Evolutionary conservation across 2,797 vertebrate genomes (phyloP).

Genomic region (Sebastes trivittatus): DNA sequence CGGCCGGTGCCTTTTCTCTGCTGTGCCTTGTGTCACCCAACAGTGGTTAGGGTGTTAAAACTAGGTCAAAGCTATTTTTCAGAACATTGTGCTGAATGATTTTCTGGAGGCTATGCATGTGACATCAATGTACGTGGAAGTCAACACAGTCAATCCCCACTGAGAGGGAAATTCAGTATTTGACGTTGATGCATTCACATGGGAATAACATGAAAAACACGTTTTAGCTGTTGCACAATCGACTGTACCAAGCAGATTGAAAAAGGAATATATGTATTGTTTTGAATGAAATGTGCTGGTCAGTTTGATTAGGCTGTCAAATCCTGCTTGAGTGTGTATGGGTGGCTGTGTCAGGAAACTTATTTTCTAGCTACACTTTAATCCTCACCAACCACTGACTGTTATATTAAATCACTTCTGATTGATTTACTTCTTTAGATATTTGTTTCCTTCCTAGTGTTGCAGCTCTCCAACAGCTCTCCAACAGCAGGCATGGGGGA

Average conservation of each 20-base stretch:
- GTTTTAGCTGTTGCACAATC: neutral
- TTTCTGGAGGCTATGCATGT: neutral
- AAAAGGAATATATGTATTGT: neutral
- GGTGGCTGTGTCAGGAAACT: neutral
- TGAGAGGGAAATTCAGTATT: neutral
- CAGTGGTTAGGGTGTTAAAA: neutral
- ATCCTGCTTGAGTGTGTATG: neutral
- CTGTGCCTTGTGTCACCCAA: neutral
- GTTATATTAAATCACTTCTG: neutral
- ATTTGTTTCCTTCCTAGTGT: neutral
- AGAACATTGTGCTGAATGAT: neutral
- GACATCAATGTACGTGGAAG: neutral
- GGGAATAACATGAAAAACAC: neutral
- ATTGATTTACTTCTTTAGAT: neutral
- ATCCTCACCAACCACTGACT: neutral
- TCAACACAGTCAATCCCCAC: neutral
- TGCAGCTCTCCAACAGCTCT: neutral
- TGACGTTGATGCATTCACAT: neutral
- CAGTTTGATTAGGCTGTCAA: neutral
- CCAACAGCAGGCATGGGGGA: no score
- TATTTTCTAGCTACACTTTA: neutral
- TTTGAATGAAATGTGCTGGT: neutral
- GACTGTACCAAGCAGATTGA: neutral
- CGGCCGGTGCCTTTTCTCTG: neutral
- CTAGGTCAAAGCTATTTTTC: slow-evolving; percentile 4